Evolutionary conservation across 2,113 vertebrate genomes (phyloP).

Genomic region (Proteles cristata): DNA sequence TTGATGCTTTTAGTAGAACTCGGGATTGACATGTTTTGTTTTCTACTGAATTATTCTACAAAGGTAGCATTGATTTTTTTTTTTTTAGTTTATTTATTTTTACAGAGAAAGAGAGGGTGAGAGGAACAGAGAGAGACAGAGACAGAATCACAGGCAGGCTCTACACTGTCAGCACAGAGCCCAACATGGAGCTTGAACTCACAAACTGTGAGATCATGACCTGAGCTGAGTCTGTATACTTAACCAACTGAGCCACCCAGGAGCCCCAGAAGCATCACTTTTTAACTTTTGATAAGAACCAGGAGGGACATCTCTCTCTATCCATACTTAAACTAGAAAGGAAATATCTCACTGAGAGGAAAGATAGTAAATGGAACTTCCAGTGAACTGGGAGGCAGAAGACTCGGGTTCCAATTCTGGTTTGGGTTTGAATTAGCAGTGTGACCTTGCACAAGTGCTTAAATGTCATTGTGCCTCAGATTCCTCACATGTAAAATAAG

Average conservation of each 20-base stretch:
- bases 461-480: not conserved
- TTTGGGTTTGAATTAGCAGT: constrained; percentile 3
- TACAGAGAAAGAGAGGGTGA: too few species aligned
- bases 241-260: too few species aligned
- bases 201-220: too few species aligned
- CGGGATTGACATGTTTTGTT: not conserved
- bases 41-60: constrained; percentile 18
- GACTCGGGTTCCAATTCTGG: not conserved
- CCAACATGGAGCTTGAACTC: too few species aligned
- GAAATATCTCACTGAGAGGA: not conserved
- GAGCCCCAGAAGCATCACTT: not conserved
- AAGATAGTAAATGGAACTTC: not conserved
- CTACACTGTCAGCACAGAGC: too few species aligned
- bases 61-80: not conserved
- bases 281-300: constrained; percentile 1
- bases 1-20: not conserved
- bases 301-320: not conserved
- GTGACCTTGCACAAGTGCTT: not conserved
- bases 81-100: not conserved
- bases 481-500: not conserved
- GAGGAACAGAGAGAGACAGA: too few species aligned
- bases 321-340: not conserved
- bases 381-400: not conserved
- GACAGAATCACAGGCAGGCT: too few species aligned
- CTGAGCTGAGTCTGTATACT: too few species aligned